Base-by-base conservation (phyloP, 2,797 vertebrate species). In the Amazona ochrocephala region DNA sequence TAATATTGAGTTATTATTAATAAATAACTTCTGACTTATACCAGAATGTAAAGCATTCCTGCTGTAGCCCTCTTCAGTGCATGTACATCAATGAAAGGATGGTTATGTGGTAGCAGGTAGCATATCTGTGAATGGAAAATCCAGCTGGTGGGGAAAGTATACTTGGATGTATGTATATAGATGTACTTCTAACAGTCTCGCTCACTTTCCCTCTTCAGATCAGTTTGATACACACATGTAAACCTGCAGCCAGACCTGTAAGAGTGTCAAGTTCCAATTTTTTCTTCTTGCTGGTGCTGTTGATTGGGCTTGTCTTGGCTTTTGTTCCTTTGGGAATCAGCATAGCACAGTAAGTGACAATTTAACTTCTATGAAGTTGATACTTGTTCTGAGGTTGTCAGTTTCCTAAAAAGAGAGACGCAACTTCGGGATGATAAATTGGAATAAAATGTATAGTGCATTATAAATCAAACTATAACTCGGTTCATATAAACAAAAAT, bases 261-360 rank as follows among this genome's bases (percentile, higher is more conserved):
- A 98, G 99, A 90, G 99, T 99, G 2, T 99, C 99, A 42, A 99
- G 99, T 94, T 99, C 99, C 79, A 98, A 98, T 92, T 99, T 99
- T 96, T 99, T 99, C 98, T 99, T 99, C 97, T 97, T 99, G 77
- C 94, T 94, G 13, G 98, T 99, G 80, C 90, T 99, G 96, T 94
- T 99, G 97, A 99, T 99, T 7, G 99, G 99, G 44, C 98, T 99
- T 7, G 8, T 96, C 58, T 96, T 99, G 94, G 99, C 99, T 67
- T 98, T 98, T 37, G 32, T 99, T 48, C 99, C 99, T 11, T 96
- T 99, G 87, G 96, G 91, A 21, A 92, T 99, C 88, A 99, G 99
- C 95, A 97, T 99, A 71, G 98, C 98, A 60, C 96, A 96, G 99
- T 99, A 97, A 99, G 98, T 98, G 87, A 7, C n/a, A 17, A 6